phyloP scores from a whole-genome alignment of 2,797 vertebrate species.

The Tangara arthus region DNA sequence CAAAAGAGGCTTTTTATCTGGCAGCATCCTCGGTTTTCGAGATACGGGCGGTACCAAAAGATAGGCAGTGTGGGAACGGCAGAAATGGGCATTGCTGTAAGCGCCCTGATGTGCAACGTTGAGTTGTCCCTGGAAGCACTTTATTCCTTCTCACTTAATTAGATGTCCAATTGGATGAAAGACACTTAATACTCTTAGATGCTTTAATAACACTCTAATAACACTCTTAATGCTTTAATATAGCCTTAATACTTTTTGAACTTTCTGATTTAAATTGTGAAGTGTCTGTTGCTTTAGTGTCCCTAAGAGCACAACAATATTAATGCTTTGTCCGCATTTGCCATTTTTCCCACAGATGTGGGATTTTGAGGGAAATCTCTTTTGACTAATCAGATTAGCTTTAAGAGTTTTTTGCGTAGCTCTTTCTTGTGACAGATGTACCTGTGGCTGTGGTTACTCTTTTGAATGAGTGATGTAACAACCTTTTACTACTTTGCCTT shows the following conservation, averaged over 20 bases:
- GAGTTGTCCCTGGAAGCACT: neutral
- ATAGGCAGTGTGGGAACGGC: neutral
- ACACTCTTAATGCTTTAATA: neutral
- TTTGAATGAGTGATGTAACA: constrained; percentile 24
- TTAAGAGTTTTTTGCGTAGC: neutral
- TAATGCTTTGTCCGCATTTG: neutral
- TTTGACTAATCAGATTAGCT: neutral
- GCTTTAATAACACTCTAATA: neutral
- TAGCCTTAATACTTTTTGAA: neutral
- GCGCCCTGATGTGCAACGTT: accelerated
- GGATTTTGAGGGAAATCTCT: neutral
- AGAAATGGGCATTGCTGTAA: neutral
- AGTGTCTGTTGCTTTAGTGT: neutral
- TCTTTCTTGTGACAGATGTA: neutral
- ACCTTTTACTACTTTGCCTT: neutral
- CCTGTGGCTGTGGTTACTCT: neutral
- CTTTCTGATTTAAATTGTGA: neutral
- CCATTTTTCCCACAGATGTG: neutral
- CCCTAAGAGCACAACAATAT: accelerated
- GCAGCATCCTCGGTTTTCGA: neutral
- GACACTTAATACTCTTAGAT: neutral
- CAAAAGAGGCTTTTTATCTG: constrained; percentile 22
- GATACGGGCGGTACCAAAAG: neutral
- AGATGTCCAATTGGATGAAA: neutral
- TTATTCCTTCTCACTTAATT: neutral